Conservation (phyloP, 1,140 invertebrate genomes). For the Piezodorus guildinii region DNA sequence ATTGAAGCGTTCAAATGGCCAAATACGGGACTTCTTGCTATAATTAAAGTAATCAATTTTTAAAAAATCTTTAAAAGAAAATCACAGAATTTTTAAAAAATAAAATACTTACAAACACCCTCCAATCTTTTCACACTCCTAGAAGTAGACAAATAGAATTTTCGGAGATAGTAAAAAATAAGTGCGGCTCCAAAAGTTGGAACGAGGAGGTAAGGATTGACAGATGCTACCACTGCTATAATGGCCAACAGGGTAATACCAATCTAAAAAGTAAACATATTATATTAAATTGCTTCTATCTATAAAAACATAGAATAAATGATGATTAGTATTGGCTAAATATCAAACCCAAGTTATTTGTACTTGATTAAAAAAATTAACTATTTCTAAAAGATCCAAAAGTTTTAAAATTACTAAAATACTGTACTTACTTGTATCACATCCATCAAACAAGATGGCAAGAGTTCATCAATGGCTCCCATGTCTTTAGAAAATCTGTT, state of each 20-base stretch:
- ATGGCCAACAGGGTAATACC: conserved; percentile 50
- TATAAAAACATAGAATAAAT: no score
- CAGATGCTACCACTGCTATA: conserved; percentile 45
- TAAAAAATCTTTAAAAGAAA: background rate
- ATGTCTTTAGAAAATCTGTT: conserved; percentile 69
- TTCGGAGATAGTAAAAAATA: conserved; percentile 43
- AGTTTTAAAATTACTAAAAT: no score
- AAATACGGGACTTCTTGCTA: conserved; percentile 70
- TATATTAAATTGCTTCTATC: background rate
- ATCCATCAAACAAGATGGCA: conserved; percentile 67
- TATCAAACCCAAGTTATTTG: background rate
- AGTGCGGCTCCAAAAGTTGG: conserved; percentile 45
- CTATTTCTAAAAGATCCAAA: no score
- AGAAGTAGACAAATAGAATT: conserved; percentile 54
- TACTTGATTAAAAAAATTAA: no score
- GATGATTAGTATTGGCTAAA: background rate
- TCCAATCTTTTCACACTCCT: conserved; percentile 58
- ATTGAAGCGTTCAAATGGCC: conserved; percentile 79
- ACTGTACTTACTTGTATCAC: conserved; percentile 47
- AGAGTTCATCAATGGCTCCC: conserved; percentile 70
- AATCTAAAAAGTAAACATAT: conserved; percentile 33
- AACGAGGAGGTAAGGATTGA: conserved; percentile 48
- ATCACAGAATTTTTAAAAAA: background rate
- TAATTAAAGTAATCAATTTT: conserved; percentile 23
- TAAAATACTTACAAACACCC: conserved; percentile 45